These are phyloP conservation scores for Molossus alvarezi DNA, from an alignment of 2,797 vertebrate species.

Conservation along the genomic window DNA sequence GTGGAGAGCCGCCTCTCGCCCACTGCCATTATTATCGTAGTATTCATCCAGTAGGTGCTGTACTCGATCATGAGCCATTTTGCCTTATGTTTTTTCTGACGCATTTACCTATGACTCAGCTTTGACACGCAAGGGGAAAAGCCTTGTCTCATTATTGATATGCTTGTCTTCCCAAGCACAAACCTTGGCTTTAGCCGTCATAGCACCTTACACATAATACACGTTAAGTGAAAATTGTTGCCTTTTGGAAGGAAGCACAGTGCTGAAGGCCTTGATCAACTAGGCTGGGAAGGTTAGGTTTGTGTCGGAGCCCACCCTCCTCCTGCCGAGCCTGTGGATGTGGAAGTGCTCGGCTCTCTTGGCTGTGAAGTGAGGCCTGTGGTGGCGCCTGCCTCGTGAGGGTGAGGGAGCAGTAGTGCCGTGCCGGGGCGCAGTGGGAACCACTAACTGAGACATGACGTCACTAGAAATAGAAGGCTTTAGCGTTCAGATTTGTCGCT, in stretches of 20 bases:
- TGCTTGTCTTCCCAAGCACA: neutral
- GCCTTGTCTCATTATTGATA: neutral
- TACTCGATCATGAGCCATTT: neutral
- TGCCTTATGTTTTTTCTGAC: neutral
- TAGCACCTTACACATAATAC: neutral
- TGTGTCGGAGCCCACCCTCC: neutral
- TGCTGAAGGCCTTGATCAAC: conserved; percentile 25
- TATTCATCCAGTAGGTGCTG: neutral
- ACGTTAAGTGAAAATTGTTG: neutral
- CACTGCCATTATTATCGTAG: neutral
- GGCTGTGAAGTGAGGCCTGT: neutral
- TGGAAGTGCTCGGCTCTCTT: neutral
- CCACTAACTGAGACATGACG: neutral
- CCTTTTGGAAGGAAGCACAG: neutral
- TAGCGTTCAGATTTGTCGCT: neutral
- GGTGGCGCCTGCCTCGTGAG: neutral
- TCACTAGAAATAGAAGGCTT: neutral
- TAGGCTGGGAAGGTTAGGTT: neutral
- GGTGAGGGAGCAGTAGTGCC: neutral
- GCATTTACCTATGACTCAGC: neutral
- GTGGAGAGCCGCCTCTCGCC: fast-evolving
- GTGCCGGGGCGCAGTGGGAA: neutral
- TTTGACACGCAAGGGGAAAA: neutral
- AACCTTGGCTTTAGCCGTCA: neutral
- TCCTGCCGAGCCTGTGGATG: neutral